Percentiles rank a stretch among this genome's conserved stretches.
Conservation (phyloP, 2,113 vertebrate species). For the Spea bombifrons region DNA sequence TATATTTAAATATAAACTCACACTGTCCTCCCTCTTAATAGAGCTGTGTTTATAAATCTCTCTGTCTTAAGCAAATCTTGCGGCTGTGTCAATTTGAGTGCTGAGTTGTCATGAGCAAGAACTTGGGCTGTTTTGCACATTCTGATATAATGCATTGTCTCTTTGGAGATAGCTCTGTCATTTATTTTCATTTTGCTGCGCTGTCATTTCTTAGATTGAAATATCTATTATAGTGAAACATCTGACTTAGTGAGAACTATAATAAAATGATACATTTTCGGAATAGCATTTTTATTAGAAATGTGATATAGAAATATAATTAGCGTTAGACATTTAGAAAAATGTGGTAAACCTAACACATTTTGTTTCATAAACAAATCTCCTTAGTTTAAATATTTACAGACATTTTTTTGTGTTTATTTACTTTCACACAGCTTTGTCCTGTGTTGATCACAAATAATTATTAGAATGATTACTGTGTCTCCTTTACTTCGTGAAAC, state of each 20-base stretch:
- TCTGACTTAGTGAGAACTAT: slow-evolving; percentile 55
- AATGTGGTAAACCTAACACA: background rate
- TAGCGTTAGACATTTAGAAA: slow-evolving; percentile 24
- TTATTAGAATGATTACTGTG: background rate
- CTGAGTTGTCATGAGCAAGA: slow-evolving; percentile 59
- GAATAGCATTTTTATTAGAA: slow-evolving; percentile 47
- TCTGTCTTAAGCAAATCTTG: slow-evolving; percentile 43
- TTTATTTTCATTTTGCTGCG: slow-evolving; percentile 70
- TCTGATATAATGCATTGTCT: slow-evolving; percentile 67
- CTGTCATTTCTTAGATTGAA: slow-evolving; percentile 60
- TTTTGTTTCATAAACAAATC: background rate
- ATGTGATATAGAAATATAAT: slow-evolving; percentile 29
- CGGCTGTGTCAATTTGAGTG: slow-evolving; percentile 54
- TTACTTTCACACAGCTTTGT: background rate
- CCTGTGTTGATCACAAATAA: background rate
- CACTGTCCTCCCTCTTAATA: background rate
- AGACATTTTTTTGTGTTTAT: background rate
- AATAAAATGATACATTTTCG: slow-evolving; percentile 53
- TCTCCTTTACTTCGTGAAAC: background rate
- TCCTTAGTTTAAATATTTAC: background rate
- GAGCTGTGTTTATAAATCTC: background rate
- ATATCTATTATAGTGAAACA: slow-evolving; percentile 67
- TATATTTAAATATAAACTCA: background rate
- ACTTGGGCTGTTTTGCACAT: slow-evolving; percentile 55
- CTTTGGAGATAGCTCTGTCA: slow-evolving; percentile 58